These are phyloP conservation scores for Chrysopilus asiliformis DNA, from an alignment of 2,888 invertebrate genomes.

Conservation along the genomic window DNA sequence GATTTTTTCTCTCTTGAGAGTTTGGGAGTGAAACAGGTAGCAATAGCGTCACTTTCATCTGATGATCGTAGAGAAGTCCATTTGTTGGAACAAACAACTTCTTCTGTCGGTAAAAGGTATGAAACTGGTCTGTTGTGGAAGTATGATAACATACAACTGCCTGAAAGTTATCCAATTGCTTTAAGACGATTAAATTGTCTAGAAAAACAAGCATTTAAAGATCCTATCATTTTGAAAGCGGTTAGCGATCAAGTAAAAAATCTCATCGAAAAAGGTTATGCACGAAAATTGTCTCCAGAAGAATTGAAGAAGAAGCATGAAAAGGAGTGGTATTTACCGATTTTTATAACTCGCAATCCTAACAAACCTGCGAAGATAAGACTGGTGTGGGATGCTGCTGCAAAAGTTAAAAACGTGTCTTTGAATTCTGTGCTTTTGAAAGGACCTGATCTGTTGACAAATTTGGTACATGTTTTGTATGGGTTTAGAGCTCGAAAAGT, in stretches of 20 bases:
- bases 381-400: too few species aligned
- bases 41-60: too few species aligned
- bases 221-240: neutral
- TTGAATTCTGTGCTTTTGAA: constrained; percentile 21
- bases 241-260: neutral
- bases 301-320: constrained; percentile 4
- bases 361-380: constrained; percentile 20
- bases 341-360: too few species aligned
- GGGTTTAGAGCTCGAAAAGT: constrained; percentile 25
- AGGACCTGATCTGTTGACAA: constrained; percentile 23
- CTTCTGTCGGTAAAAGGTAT: too few species aligned
- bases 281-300: constrained; percentile 5
- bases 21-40: too few species aligned
- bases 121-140: too few species aligned
- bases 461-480: constrained; percentile 25
- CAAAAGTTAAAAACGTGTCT: constrained; percentile 16
- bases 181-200: too few species aligned
- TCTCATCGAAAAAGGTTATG: constrained; percentile 1
- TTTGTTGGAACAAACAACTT: too few species aligned
- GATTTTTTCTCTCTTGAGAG: neutral
- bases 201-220: neutral
- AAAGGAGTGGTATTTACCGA: constrained; percentile 21
- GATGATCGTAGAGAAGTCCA: too few species aligned
- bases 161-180: too few species aligned
- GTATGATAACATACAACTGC: too few species aligned